Evolutionary conservation across 1,140 invertebrate species (phyloP), one percentile per base, ranked within the genome.

Genomic region (Coenobita brevimanus): DNA sequence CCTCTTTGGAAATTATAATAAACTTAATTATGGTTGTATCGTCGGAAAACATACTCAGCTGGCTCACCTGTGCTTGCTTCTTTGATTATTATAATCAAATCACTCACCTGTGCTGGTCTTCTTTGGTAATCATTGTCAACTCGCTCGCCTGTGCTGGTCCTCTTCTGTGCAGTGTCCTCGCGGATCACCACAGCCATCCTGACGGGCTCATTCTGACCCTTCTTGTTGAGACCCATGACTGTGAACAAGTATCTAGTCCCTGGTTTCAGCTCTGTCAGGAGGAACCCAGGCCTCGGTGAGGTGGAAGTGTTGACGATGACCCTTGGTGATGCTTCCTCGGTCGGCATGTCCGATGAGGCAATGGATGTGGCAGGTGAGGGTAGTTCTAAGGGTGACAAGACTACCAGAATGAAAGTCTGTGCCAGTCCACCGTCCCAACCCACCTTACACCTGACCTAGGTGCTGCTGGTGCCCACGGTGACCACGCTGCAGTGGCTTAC

Each of bases 371-470:
- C 83, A 78, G 30, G 97, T 93, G 91, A 97, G 96, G 93, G n/a
- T n/a, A n/a, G n/a, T n/a, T n/a, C n/a, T n/a, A n/a, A n/a, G n/a
- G n/a, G n/a, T n/a, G n/a, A n/a, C n/a, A n/a, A n/a, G n/a, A n/a
- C n/a, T n/a, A n/a, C n/a, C n/a, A 97, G 94, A 60, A 96, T 93
- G 92, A 97, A 97, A 82, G 94, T 94, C 92, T 97, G 96, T 1
- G 96, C 95, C 38, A 97, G 93, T 6, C 96, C 96, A 69, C 96
- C 96, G 91, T 97, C 96, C 92, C 97, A 97, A 79, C 96, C 96
- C 92, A 97, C 96, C 38, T 94, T 94, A 91, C 96, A 97, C 71
- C 96, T 95, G 3, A 97, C 95, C 91, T 95, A 94, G 81, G 97
- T 91, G 0, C 96, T 96, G 50, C 95, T 96, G 91, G 96, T 95